Conservation (phyloP, 1,140 invertebrate genomes). For the Hypothenemus hampei region DNA sequence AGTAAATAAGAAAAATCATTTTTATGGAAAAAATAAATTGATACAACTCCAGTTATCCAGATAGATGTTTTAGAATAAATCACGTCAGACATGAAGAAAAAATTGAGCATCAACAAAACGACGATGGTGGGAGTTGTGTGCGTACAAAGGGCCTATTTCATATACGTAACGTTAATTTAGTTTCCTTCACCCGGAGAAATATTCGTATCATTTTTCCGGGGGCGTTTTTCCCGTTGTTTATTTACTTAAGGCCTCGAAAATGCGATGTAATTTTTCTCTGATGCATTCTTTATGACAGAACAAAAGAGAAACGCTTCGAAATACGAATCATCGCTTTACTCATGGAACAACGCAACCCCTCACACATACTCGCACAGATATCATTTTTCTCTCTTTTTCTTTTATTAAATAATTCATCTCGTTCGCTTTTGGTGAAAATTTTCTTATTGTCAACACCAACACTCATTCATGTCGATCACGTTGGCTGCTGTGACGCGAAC, state of each 20-base stretch:
- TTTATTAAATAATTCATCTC: constrained; percentile 23
- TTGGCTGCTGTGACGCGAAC: too few species aligned
- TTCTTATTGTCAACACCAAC: too few species aligned
- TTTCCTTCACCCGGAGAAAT: constrained; percentile 31
- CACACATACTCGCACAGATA: too few species aligned
- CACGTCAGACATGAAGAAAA: constrained; percentile 5
- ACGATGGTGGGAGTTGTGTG: too few species aligned
- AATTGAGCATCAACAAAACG: constrained; percentile 2
- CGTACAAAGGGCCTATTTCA: constrained; percentile 18
- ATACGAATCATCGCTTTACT: constrained; percentile 26
- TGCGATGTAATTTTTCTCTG: constrained; percentile 30
- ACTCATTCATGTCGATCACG: too few species aligned
- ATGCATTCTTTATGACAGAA: constrained; percentile 34
- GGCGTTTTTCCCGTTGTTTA: constrained; percentile 29
- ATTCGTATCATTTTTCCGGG: constrained; percentile 30
- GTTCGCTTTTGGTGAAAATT: too few species aligned
- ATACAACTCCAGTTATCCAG: too few species aligned
- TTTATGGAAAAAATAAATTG: too few species aligned
- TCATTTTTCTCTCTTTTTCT: too few species aligned
- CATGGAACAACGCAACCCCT: constrained; percentile 19
- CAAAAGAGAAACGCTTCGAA: constrained; percentile 18
- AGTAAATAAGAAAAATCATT: too few species aligned
- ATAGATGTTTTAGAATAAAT: too few species aligned
- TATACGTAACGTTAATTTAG: constrained; percentile 31
- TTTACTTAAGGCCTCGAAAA: constrained; percentile 32